These are phyloP conservation scores for Dromiciops gliroides DNA, from an alignment of 2,113 vertebrate species.

Conservation along the genomic window DNA sequence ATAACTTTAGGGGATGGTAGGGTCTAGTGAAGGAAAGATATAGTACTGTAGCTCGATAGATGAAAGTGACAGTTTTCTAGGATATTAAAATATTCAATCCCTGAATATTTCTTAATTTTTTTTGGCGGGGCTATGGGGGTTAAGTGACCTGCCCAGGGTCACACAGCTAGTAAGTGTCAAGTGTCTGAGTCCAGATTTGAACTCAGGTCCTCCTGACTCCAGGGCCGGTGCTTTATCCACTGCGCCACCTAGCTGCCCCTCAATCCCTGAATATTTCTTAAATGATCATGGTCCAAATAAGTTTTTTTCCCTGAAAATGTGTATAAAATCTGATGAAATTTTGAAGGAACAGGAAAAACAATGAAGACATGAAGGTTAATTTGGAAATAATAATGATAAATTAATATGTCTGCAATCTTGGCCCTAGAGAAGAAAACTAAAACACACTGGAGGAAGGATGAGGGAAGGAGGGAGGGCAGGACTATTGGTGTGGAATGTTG, in stretches of 20 bases:
- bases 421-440: background rate
- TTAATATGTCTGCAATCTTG: background rate
- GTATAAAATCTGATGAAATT: constrained; percentile 25
- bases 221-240: too few relatives aligned
- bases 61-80: background rate
- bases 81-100: constrained; percentile 35
- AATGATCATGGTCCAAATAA: constrained; percentile 20
- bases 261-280: constrained; percentile 27
- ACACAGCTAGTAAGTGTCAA: too few relatives aligned
- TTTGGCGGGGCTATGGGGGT: too few relatives aligned
- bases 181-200: too few relatives aligned
- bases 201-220: too few relatives aligned
- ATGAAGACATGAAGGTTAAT: background rate
- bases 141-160: too few relatives aligned
- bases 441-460: background rate
- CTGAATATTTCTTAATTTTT: constrained; percentile 1
- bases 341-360: constrained; percentile 7
- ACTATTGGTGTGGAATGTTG: too few relatives aligned
- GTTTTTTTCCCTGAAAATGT: constrained; percentile 42
- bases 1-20: background rate
- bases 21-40: background rate
- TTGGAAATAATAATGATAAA: constrained; percentile 37
- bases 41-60: background rate
- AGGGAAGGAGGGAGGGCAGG: background rate
- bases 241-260: too few relatives aligned